These are phyloP conservation scores for Itoplectis maculator DNA, from an alignment of 2,888 invertebrate species.

Conservation along the genomic window DNA sequence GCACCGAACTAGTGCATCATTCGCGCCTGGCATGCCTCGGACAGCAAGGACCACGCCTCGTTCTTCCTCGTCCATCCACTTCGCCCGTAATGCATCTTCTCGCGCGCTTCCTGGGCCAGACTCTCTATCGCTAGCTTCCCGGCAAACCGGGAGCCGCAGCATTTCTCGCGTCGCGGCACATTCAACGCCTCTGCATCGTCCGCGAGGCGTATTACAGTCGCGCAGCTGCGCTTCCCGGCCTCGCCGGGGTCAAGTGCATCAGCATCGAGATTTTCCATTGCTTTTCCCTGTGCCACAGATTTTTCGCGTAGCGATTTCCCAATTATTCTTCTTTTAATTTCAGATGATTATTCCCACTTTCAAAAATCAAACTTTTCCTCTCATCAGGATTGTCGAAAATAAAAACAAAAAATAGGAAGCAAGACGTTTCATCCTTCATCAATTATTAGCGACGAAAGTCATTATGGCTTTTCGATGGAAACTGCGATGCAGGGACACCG, in stretches of 20 bases:
- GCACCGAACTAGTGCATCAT: slow-evolving; percentile 8
- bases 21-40: background rate
- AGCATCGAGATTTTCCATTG: too few relatives aligned
- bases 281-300: too few relatives aligned
- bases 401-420: too few relatives aligned
- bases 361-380: too few relatives aligned
- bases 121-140: slow-evolving; percentile 28
- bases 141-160: slow-evolving; percentile 38
- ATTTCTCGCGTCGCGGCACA: slow-evolving; percentile 46
- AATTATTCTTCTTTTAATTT: background rate
- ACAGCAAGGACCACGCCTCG: slow-evolving; percentile 49
- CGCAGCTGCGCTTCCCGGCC: background rate
- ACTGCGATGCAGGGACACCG: too few relatives aligned
- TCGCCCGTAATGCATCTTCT: slow-evolving; percentile 16
- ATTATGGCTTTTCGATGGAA: too few relatives aligned
- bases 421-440: too few relatives aligned
- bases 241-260: background rate
- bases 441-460: too few relatives aligned
- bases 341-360: background rate
- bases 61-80: slow-evolving; percentile 40
- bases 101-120: slow-evolving; percentile 44
- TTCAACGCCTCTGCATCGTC: slow-evolving; percentile 21
- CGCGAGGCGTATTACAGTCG: background rate
- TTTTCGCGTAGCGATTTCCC: background rate
- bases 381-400: too few relatives aligned